Evolutionary conservation across 2,888 invertebrate species (phyloP).

Genomic region (Melieria crassipennis): DNA sequence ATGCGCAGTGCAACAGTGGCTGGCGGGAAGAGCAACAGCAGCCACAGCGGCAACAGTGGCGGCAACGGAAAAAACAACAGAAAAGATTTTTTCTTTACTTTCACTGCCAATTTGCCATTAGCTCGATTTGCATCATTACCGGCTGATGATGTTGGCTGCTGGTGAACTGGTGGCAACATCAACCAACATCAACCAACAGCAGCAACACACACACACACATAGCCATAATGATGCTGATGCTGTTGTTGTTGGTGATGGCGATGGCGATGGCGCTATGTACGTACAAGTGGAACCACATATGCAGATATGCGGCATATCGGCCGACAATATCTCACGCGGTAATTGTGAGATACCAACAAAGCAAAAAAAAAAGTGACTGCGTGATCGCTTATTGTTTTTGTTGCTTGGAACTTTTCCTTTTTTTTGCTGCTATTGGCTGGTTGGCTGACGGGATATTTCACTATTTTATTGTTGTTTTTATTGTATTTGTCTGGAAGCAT

Average conservation of each 20-base stretch:
- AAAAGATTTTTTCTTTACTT: slow-evolving; percentile 47
- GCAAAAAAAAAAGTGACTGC: no score
- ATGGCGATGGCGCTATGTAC: background rate
- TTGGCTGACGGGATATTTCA: no score
- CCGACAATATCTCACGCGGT: background rate
- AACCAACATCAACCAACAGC: slow-evolving; percentile 7
- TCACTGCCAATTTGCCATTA: slow-evolving; percentile 55
- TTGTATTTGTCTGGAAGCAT: no score
- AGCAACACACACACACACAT: background rate
- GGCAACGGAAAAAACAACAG: background rate
- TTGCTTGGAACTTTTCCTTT: no score
- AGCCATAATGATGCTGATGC: slow-evolving; percentile 2
- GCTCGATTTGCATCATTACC: slow-evolving; percentile 34
- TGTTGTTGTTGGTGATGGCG: background rate
- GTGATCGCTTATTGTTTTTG: no score
- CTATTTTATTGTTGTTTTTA: no score
- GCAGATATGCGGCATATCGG: background rate
- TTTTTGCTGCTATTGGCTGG: no score
- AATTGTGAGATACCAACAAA: background rate
- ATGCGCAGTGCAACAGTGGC: no score
- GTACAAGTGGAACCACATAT: background rate
- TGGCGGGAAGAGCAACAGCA: background rate
- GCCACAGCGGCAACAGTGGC: background rate
- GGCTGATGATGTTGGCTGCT: background rate
- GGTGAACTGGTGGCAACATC: background rate